Percentiles rank a stretch among this genome's conserved stretches.
phyloP scores from a whole-genome alignment of 2,797 vertebrate species.

The Apogon talboti region DNA sequence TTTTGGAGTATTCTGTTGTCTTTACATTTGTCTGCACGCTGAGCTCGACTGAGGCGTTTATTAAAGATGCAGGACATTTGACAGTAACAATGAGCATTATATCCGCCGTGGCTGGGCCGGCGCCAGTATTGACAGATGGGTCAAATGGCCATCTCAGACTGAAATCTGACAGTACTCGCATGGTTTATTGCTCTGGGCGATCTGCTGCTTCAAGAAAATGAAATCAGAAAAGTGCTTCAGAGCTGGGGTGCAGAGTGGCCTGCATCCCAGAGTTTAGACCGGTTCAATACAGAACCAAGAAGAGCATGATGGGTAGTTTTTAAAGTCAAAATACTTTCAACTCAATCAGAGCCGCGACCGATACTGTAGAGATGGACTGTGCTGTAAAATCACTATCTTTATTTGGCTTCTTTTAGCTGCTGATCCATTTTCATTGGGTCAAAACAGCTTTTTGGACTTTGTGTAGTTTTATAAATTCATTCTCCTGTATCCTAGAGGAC shows the following conservation, averaged over 20 bases:
- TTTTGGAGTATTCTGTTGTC: constrained; percentile 14
- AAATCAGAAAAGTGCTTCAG: constrained; percentile 22
- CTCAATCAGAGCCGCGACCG: neutral
- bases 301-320: constrained; percentile 8
- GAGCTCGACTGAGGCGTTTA: constrained; percentile 18
- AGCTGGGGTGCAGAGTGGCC: neutral
- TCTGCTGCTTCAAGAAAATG: constrained; percentile 34
- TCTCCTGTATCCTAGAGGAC: no score
- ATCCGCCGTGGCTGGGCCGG: constrained; percentile 5
- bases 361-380: neutral
- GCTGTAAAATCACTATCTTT: no score
- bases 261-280: neutral
- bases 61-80: constrained; percentile 26
- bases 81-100: constrained; percentile 13
- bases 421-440: no score
- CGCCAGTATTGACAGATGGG: constrained; percentile 47
- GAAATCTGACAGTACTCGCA: constrained; percentile 34
- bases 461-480: no score
- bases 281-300: neutral
- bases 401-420: no score
- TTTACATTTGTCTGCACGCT: constrained; percentile 10
- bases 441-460: no score
- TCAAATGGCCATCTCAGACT: constrained; percentile 36
- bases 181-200: constrained; percentile 22
- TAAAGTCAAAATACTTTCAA: constrained; percentile 9